phyloP scores from a whole-genome alignment of 2,888 invertebrate species.

The Dinocampus coccinellae region DNA sequence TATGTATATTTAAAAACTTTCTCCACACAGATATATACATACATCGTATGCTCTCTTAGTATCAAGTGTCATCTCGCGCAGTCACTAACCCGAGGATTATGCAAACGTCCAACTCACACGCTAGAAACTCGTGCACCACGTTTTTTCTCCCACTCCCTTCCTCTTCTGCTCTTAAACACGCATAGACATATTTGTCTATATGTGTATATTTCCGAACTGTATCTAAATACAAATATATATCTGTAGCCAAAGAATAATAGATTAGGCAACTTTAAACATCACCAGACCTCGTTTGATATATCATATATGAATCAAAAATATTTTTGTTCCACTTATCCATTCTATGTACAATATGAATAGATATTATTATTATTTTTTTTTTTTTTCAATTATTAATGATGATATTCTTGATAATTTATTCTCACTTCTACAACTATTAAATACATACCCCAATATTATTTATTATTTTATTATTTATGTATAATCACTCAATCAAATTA shows the following conservation, averaged over 20 bases:
- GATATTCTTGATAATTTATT: background rate
- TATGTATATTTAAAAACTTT: background rate
- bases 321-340: background rate
- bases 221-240: background rate
- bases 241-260: background rate
- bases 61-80: slow-evolving; percentile 10
- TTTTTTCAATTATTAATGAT: background rate
- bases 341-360: background rate
- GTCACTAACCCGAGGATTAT: slow-evolving; percentile 10
- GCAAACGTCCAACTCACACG: slow-evolving; percentile 5
- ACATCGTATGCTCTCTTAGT: background rate
- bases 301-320: background rate
- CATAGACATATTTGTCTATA: background rate
- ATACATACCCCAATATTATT: no score
- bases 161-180: no score
- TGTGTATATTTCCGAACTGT: background rate
- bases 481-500: no score
- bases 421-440: background rate
- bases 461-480: no score
- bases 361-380: no score
- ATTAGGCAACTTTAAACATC: background rate
- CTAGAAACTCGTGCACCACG: background rate
- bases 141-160: background rate
- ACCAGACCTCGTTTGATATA: background rate
- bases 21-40: background rate